phyloP scores from a whole-genome alignment of 2,888 invertebrate species.

The Halictus ligatus region DNA sequence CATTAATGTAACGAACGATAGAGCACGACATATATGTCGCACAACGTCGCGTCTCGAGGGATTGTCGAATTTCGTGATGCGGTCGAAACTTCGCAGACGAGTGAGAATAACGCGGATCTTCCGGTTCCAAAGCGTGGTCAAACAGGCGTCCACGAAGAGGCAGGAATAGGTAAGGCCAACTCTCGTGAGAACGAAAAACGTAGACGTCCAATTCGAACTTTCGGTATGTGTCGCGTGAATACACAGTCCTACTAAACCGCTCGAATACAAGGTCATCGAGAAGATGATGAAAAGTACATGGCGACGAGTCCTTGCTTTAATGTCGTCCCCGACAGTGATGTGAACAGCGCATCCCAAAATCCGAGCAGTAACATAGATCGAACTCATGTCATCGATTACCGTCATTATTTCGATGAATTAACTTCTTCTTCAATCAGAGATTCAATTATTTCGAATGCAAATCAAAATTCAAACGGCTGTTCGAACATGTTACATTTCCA shows the following conservation, averaged over 20 bases:
- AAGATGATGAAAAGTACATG: constrained; percentile 61
- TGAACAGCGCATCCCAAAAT: constrained; percentile 68
- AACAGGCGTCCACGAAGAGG: constrained; percentile 59
- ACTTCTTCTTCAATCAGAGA: too few relatives aligned
- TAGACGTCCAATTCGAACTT: constrained; percentile 42
- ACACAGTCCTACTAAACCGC: constrained; percentile 26
- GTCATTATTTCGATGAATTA: constrained; percentile 48
- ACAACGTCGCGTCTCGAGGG: not conserved
- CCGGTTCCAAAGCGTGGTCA: constrained; percentile 63
- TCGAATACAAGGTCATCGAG: constrained; percentile 36
- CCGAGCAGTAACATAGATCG: constrained; percentile 61
- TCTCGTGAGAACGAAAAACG: constrained; percentile 57
- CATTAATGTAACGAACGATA: constrained; percentile 32
- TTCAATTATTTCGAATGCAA: not conserved
- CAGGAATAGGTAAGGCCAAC: constrained; percentile 61
- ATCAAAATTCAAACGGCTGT: not conserved
- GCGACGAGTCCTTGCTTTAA: constrained; percentile 61
- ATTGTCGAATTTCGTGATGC: constrained; percentile 48
- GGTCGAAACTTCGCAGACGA: constrained; percentile 68
- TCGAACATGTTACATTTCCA: not conserved
- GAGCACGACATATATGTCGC: constrained; percentile 28
- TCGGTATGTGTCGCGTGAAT: constrained; percentile 55
- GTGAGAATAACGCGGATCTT: constrained; percentile 62
- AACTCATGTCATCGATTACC: constrained; percentile 61
- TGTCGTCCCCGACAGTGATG: constrained; percentile 54